phyloP scores from a whole-genome alignment of 2,113 vertebrate species.

The Tonatia bakeri region DNA sequence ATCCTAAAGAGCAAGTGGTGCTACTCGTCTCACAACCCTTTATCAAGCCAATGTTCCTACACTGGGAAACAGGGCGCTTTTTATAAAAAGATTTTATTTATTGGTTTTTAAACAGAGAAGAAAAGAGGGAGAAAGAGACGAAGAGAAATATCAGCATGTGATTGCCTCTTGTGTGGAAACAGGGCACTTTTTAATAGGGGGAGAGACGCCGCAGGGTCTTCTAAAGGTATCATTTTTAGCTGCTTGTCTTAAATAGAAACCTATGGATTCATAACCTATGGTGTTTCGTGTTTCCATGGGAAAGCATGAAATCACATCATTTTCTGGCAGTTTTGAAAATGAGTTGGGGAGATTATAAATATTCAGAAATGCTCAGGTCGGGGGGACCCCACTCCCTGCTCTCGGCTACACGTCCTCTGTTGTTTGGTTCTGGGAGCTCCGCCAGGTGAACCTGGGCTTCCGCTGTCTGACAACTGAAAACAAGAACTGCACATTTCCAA shows the following conservation, averaged over 20 bases:
- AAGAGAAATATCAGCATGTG: no score
- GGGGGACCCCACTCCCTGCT: accelerated
- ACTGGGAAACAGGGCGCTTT: neutral
- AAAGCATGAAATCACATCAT: neutral
- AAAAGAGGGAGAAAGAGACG: no score
- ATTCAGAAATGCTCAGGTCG: neutral
- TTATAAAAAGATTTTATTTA: neutral
- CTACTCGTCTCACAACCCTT: accelerated
- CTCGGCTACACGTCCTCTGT: neutral
- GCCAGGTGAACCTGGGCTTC: neutral
- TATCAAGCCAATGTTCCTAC: accelerated
- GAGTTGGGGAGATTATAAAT: neutral
- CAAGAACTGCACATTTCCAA: neutral
- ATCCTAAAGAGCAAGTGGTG: accelerated
- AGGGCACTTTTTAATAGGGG: accelerated
- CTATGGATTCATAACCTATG: no score
- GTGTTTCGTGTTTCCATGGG: accelerated
- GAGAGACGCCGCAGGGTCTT: accelerated
- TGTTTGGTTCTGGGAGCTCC: neutral
- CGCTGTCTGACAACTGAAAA: neutral
- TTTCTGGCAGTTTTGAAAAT: neutral
- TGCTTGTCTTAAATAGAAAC: neutral
- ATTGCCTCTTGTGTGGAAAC: neutral
- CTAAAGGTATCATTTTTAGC: neutral
- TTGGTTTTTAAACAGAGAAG: no score